Evolutionary conservation across 2,113 vertebrate genomes (phyloP).

Genomic region (Balaenoptera acutorostrata): DNA sequence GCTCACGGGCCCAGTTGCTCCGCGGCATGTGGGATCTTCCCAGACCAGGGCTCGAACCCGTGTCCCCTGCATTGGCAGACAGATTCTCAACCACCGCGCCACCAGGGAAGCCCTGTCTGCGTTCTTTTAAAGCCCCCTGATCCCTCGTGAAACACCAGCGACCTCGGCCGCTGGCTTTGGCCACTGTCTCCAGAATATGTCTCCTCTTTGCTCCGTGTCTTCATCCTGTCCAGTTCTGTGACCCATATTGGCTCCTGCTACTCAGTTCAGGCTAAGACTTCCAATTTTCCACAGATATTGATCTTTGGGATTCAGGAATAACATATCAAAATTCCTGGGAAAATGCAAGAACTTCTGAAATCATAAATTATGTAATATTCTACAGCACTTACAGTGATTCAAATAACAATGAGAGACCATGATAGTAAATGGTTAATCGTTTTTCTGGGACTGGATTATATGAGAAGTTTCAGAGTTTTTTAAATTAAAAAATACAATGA

Average conservation of each 20-base stretch:
- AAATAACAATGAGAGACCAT: not conserved
- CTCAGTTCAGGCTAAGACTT: not conserved
- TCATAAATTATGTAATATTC: not conserved
- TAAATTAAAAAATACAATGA: not conserved
- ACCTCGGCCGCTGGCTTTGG: rapidly evolving
- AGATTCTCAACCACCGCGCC: no score
- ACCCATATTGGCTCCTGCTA: rapidly evolving
- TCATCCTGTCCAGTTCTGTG: rapidly evolving
- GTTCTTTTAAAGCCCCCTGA: rapidly evolving
- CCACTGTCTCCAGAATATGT: rapidly evolving
- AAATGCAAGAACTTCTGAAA: not conserved
- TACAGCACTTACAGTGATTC: not conserved
- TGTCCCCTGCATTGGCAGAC: no score
- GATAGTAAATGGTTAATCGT: rapidly evolving
- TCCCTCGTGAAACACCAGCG: rapidly evolving
- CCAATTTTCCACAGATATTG: not conserved
- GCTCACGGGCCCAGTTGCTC: no score
- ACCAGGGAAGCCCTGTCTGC: not conserved
- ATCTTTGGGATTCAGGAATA: not conserved
- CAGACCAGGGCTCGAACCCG: no score
- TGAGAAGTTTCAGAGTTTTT: not conserved
- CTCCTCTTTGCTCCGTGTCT: rapidly evolving
- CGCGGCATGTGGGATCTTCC: no score
- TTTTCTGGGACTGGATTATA: not conserved
- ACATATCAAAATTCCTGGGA: not conserved